Base-by-base conservation (phyloP, 2,113 vertebrate species). In the Sprattus sprattus region DNA sequence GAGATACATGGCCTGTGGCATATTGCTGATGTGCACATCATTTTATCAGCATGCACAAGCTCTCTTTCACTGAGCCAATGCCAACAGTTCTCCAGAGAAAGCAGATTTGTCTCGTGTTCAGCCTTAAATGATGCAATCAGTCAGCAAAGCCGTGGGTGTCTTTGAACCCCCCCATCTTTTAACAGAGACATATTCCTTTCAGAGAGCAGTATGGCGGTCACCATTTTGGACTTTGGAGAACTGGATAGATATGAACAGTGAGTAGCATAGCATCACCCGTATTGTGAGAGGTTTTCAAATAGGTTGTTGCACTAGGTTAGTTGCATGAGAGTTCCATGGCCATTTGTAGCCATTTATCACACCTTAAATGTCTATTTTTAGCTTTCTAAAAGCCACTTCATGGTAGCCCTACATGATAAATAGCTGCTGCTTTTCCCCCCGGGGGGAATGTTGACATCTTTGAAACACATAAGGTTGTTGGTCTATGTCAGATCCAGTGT, bases 41-140 rank as follows among this genome's bases (percentile, higher is more conserved):
- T 71, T 71, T 71, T 71, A 71, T 71, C 64, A 71, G 64, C 64
- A 32, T 71, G 64, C 64, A 71, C 64, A 71, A 71, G 64, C 64
- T 71, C 13, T 25, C 64, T 32, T 11, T 71, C 10, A 6, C 64
- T 28, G 25, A 6, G 64, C 64, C 10, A 71, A 71, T 25, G 64
- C 64, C 25, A 71, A 71, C 25, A 3, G 2, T 71, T 71, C 64
- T 71, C 64, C 64, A 71, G 64, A 9, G 11, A 13, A 32, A 28
- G 64, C 8, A 71, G 64, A 28, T 71, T 71, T 71, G 64, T 71
- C 64, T 28, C 10, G 64, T 25, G 25, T 25, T 71, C 64, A 71
- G 64, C 64, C n/a, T 32, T 32, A 71, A 71, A 71, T 71, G 64
- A 71, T 71, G 64, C 64, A 71, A 71, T 71, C 64, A 71, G n/a